phyloP scores from a whole-genome alignment of 2,113 vertebrate genomes.

The Telmatochromis sp. region DNA sequence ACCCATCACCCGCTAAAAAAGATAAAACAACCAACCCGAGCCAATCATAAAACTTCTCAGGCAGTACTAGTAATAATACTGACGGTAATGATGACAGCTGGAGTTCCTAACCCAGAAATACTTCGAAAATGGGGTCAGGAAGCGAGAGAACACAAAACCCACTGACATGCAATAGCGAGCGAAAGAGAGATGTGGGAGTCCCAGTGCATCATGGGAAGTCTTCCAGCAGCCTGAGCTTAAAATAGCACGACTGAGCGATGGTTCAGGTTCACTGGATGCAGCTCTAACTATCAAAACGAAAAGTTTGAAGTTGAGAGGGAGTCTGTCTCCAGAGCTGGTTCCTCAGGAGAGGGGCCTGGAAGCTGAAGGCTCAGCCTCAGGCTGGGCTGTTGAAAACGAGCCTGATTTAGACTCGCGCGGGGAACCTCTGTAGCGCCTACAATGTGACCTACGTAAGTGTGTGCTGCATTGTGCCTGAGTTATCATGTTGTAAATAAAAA shows the following conservation, averaged over 20 bases:
- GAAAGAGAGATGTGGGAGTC: background rate
- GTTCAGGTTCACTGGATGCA: background rate
- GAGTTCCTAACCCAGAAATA: background rate
- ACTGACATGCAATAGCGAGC: background rate
- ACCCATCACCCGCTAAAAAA: background rate
- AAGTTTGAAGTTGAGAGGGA: background rate
- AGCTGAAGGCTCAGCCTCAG: background rate
- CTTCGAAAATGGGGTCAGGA: background rate
- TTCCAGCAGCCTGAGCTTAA: background rate
- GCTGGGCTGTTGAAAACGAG: background rate
- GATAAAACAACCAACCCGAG: background rate
- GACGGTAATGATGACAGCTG: background rate
- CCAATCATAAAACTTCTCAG: background rate
- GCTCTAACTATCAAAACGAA: background rate
- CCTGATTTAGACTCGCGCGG: background rate
- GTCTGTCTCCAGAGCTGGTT: background rate
- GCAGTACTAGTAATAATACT: background rate
- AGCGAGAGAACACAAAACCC: background rate
- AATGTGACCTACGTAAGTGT: background rate
- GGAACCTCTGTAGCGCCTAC: background rate
- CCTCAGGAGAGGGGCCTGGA: background rate
- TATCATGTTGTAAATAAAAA: fast-evolving
- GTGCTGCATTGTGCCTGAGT: background rate
- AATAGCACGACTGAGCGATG: background rate
- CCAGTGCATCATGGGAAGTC: background rate